A percentile compares a stretch with the other conserved stretches of the same genome.
phyloP scores from a whole-genome alignment of 1,140 invertebrate genomes.

The Harpegnathos saltator region DNA sequence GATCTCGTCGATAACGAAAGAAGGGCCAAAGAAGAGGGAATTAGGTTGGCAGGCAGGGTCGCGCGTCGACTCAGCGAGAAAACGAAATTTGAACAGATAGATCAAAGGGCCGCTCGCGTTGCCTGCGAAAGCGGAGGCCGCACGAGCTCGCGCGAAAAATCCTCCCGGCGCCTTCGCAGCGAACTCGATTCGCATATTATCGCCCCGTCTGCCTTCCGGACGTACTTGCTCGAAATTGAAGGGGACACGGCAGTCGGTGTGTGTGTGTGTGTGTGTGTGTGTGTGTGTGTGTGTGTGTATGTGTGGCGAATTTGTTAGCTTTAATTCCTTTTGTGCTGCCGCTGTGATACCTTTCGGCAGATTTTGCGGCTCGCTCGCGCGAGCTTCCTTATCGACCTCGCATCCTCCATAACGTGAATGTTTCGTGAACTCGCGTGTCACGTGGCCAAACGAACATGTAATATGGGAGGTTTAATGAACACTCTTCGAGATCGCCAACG shows the following conservation, averaged over 20 bases:
- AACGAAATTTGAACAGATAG: conserved; percentile 66
- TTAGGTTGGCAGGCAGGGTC: conserved; percentile 61
- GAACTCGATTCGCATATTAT: conserved; percentile 68
- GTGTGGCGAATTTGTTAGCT: conserved; percentile 70
- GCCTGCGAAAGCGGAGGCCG: conserved; percentile 6
- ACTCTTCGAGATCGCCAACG: conserved; percentile 41
- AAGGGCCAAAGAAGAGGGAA: conserved; percentile 63
- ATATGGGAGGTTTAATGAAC: conserved; percentile 37
- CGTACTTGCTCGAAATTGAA: conserved; percentile 57
- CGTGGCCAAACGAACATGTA: background rate
- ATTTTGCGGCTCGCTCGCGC: conserved; percentile 3
- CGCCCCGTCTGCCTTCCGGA: conserved; percentile 53
- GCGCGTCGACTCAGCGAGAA: conserved; percentile 37
- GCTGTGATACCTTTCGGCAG: conserved; percentile 19
- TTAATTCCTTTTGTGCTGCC: conserved; percentile 69
- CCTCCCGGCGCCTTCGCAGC: conserved; percentile 59
- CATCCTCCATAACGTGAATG: background rate
- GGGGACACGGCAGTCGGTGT: conserved; percentile 21
- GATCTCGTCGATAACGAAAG: conserved; percentile 65
- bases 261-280: too few species aligned
- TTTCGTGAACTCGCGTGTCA: background rate
- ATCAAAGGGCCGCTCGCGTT: conserved; percentile 63
- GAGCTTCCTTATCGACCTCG: background rate
- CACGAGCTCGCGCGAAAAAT: conserved; percentile 54
- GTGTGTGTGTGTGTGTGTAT: too few species aligned